Evolutionary conservation across 35 echinoderm and acorn worm species (phyloP).

Genomic region (Strongylocentrotus purpuratus): DNA sequence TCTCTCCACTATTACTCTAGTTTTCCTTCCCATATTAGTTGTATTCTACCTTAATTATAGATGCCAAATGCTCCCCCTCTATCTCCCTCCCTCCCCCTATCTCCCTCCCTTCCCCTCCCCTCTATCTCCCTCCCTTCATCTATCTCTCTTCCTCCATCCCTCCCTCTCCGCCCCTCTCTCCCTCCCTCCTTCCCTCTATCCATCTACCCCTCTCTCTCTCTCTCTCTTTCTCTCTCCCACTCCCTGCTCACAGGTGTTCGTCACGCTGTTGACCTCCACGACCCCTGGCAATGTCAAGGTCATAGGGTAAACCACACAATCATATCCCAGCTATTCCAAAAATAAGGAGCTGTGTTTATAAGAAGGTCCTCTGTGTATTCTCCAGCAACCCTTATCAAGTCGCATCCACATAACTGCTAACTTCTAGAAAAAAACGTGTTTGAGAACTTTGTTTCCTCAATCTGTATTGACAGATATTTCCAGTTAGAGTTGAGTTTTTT

Average conservation of each 20-base stretch:
- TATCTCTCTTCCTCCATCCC: no score
- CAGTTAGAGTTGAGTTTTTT: no score
- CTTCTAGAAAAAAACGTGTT: background rate
- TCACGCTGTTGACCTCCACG: background rate
- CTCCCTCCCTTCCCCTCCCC: no score
- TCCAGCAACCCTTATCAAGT: background rate
- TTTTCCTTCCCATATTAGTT: no score
- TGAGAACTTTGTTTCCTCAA: background rate
- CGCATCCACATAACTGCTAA: background rate
- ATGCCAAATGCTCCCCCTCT: no score
- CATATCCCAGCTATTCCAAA: background rate
- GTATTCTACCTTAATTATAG: no score
- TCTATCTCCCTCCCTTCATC: no score
- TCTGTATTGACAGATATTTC: no score
- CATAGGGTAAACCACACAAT: background rate
- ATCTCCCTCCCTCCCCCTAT: no score
- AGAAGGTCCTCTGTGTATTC: background rate
- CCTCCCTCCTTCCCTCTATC: no score
- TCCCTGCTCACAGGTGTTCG: background rate
- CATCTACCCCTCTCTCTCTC: no score
- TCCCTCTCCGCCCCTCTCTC: background rate
- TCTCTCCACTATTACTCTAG: no score
- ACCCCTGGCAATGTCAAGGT: background rate
- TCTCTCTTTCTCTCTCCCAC: background rate
- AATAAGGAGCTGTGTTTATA: background rate